A percentile compares a stretch with the other conserved stretches of the same genome.
phyloP scores from a whole-genome alignment of 2,797 vertebrate species.

The Pteronotus mesoamericanus region DNA sequence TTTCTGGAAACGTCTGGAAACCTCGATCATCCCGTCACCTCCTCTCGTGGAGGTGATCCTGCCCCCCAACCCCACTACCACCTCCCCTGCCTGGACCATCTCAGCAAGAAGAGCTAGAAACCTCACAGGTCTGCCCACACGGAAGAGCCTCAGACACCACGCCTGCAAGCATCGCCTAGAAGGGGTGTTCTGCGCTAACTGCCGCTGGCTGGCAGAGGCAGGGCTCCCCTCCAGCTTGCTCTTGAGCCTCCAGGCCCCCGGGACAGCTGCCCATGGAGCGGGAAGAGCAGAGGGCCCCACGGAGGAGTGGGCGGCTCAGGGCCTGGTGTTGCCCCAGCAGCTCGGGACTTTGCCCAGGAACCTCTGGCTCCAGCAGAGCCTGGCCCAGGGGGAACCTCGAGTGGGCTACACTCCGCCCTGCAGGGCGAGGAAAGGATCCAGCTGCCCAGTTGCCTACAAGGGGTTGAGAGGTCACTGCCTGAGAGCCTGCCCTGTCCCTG shows the following conservation, averaged over 20 bases:
- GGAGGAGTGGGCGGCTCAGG: background rate
- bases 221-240: background rate
- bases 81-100: background rate
- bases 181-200: background rate
- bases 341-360: background rate
- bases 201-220: background rate
- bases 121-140: background rate
- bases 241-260: accelerated
- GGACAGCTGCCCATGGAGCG: accelerated
- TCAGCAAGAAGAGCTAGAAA: background rate
- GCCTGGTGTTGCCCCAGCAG: accelerated
- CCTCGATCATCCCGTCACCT: background rate
- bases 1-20: constrained; percentile 41
- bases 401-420: background rate
- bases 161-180: background rate
- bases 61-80: background rate
- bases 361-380: background rate
- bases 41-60: background rate
- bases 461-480: background rate
- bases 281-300: background rate
- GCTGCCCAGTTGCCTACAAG: background rate
- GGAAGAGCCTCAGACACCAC: background rate
- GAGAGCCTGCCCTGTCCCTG: background rate
- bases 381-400: background rate
- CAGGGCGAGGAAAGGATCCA: background rate